These are phyloP conservation scores for Thyatira batis DNA, from an alignment of 2,888 invertebrate species.

Conservation along the genomic window DNA sequence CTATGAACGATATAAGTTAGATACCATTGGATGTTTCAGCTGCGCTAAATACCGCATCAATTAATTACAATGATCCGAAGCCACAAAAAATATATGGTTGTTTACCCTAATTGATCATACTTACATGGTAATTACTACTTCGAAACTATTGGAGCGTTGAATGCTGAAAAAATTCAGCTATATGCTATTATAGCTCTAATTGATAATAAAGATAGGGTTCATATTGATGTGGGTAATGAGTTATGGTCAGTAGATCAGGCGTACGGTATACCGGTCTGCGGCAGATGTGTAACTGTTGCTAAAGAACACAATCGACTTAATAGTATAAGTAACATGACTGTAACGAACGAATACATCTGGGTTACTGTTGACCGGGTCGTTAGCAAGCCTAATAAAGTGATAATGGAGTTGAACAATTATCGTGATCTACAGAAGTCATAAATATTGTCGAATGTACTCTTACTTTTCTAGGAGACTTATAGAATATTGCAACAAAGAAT, in stretches of 20 bases:
- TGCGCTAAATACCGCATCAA: slow-evolving; percentile 29
- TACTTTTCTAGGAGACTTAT: not conserved
- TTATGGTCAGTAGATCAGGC: slow-evolving; percentile 51
- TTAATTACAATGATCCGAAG: slow-evolving; percentile 33
- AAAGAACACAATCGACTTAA: slow-evolving; percentile 37
- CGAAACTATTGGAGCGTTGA: slow-evolving; percentile 39
- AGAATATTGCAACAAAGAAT: too few species aligned
- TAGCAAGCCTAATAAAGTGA: not conserved
- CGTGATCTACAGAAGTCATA: not conserved
- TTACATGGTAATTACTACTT: slow-evolving; percentile 40
- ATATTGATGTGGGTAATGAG: slow-evolving; percentile 14
- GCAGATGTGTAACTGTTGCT: slow-evolving; percentile 54
- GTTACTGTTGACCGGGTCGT: slow-evolving; percentile 14
- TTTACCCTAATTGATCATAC: slow-evolving; percentile 33
- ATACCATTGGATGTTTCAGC: slow-evolving; percentile 15
- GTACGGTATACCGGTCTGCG: slow-evolving; percentile 51
- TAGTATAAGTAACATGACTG: slow-evolving; percentile 36
- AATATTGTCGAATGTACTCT: not conserved
- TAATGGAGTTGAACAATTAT: not conserved
- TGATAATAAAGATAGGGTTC: slow-evolving; percentile 22
- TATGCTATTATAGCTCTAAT: slow-evolving; percentile 12
- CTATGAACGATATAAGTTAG: slow-evolving; percentile 3
- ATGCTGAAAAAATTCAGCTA: not conserved
- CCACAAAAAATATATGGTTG: slow-evolving; percentile 18
- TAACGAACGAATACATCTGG: slow-evolving; percentile 35